A percentile compares a stretch with the other conserved stretches of the same genome.
Evolutionary conservation across 2,113 vertebrate genomes (phyloP).

Genomic region (Neolamprologus falcicula): DNA sequence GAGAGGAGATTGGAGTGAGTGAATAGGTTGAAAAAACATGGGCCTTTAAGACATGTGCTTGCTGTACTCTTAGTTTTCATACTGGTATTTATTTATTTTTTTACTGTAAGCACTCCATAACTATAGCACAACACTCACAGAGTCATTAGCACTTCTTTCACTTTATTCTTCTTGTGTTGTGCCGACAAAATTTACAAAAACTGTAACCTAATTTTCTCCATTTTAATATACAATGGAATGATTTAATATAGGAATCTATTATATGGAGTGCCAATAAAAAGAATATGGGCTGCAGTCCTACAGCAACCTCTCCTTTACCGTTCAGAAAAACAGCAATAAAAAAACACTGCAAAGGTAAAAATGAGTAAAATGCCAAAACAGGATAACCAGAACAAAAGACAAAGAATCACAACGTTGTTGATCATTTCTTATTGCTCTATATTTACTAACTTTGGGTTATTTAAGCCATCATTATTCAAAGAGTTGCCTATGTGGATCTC

Average conservation of each 20-base stretch:
- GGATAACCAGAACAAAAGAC: too few relatives aligned
- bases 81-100: too few relatives aligned
- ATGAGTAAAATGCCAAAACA: neutral
- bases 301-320: neutral
- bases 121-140: too few relatives aligned
- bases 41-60: too few relatives aligned
- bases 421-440: accelerated
- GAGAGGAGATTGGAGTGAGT: too few relatives aligned
- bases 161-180: too few relatives aligned
- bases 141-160: too few relatives aligned
- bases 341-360: neutral
- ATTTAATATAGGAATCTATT: neutral
- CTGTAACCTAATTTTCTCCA: accelerated
- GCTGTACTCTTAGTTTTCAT: too few relatives aligned
- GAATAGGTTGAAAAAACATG: too few relatives aligned
- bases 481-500: neutral
- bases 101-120: too few relatives aligned
- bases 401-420: neutral
- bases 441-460: neutral
- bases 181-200: neutral
- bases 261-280: neutral
- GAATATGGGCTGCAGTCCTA: neutral
- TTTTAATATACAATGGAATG: neutral
- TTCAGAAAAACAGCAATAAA: neutral
- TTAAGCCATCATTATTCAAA: neutral